Evolutionary conservation across 2,888 invertebrate genomes (phyloP), one percentile per base, ranked within the genome.

Genomic region (Pollenia angustigena): DNA sequence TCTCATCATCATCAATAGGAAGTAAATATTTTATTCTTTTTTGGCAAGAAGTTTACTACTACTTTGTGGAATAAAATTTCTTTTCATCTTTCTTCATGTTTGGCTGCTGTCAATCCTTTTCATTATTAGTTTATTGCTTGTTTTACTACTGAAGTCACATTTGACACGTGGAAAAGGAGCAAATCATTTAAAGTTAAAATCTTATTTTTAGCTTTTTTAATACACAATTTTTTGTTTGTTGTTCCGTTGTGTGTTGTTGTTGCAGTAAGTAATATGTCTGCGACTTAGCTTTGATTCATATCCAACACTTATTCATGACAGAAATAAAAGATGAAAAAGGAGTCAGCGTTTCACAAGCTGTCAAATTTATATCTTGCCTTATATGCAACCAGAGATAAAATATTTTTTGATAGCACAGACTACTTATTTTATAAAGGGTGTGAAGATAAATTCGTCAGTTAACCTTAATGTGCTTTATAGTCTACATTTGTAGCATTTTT

Each of bases 31-130:
- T 18, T 58, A 75, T 62, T 68, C 32, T 54, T 79, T 42, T n/a
- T 50, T 80, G 32, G 11, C 60, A 66, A 32, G 46, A 80, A 48
- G 60, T 80, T 83, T 68, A 62, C 72, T 68, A 54, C 58, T 54
- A 48, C 42, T 83, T 66, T 32, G 60, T 64, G 18, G 52, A 44
- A 40, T 68, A 62, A 64, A 74, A 56, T 62, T 50, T 56, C 48
- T 8, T 6, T n/a, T 7, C 16, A 58, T 56, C 48, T 8, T 6
- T 23, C 4, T 40, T 68, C 50, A 12, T 62, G 12, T 4, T 14
- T 75, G 50, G 4, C n/a, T 78, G 32, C 58, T 64, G 81, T 62
- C 62, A 48, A 69, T 32, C 4, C 32, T 4, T 74, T 78, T 58
- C 16, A 52, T 58, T 66, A 52, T 50, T 44, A 58, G 64, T 40